Evolutionary conservation across 2,113 vertebrate genomes (phyloP), one percentile per base, ranked within the genome.

Genomic region (Trochalopteron elliotii): DNA sequence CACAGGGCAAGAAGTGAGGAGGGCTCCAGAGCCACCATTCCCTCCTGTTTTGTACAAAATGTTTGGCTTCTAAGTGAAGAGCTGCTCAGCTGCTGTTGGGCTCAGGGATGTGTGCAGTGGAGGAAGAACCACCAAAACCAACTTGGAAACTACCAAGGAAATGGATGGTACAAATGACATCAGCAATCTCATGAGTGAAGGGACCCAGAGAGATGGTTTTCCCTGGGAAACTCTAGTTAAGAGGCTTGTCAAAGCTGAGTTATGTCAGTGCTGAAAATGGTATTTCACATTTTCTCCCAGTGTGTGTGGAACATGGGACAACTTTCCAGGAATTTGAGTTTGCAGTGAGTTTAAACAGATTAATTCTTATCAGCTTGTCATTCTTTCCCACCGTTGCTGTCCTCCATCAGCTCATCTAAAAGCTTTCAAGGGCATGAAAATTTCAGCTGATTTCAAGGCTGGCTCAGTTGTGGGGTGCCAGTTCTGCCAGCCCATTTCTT

Each of bases 371-470:
- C 78, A 92, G 39, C 24, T 91, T 83, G 83, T 78, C 56, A 35
- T 93, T 77, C 76, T 75, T 75, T 83, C 91, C 91, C 79, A 78
- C 55, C 72, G 5, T 31, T 7, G 11, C 25, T 52, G 31, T 91
- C 80, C 86, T 55, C 97, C 98, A 91, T 95, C 97, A 96, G 96
- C 97, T 92, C 97, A 98, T 69, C 94, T 98, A 28, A 98, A 99
- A 96, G 95, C 98, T 42, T 98, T 98, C 15, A 99, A 98, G 94
- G 98, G 97, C 97, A 97, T 98, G 98, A 98, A 98, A 95, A 97
- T 98, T 79, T 98, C 4, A 3, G 7, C 57, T 52, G 28, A 24
- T 42, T 33, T 50, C 24, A 40, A 71, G 65, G 30, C 45, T 61
- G 40, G 2, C 25, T 93, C 9, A 12, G 10, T 65, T 35, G 33